Evolutionary conservation across 2,113 vertebrate species (phyloP), one percentile per base, ranked within the genome.

Genomic region (Otis tarda): DNA sequence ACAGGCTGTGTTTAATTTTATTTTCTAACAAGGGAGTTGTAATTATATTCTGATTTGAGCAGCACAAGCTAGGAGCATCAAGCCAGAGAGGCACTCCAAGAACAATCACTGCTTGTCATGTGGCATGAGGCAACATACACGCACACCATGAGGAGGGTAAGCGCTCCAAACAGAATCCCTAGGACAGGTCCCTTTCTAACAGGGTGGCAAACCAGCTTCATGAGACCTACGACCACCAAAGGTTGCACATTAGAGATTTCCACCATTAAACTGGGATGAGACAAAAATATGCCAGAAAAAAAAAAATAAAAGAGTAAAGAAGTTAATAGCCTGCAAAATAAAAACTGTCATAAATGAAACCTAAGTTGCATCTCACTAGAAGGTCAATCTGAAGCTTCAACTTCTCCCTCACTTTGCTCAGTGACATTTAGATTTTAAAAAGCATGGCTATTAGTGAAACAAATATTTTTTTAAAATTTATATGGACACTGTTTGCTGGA

Each of bases 11-110:
- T 30, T 70, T 90, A 73, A 94, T 90, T 86, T 80, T 27, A 77
- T 86, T 86, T 92, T 86, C 55, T 70, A 89, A 65, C 21, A 47
- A 76, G 41, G 25, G 31, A 83, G 56, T 67, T 88, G 39, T 63
- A 81, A 93, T 83, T 95, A 52, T 31, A 50, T 67, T 86, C 52
- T 28, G 28, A 81, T 55, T 61, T 74, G 35, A 89, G 55, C 31
- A 86, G 61, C 49, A 89, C n/a, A 73, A 81, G 16, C 57, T 33
- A 65, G 71, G 21, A 88, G 17, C 35, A 88, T 49, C 69, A 86
- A 64, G 53, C 45, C 78, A 83, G 74, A 69, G 12, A 83, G 27
- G 47, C 35, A 53, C 25, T 55, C 14, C 53, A 77, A 33, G 49
- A 77, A 53, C 11, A 27, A 89, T 0, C 4, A 3, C 50, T n/a